A percentile compares a stretch with the other conserved stretches of the same genome.
Evolutionary conservation across 2,113 vertebrate genomes (phyloP).

Genomic region (Amia ocellicauda): DNA sequence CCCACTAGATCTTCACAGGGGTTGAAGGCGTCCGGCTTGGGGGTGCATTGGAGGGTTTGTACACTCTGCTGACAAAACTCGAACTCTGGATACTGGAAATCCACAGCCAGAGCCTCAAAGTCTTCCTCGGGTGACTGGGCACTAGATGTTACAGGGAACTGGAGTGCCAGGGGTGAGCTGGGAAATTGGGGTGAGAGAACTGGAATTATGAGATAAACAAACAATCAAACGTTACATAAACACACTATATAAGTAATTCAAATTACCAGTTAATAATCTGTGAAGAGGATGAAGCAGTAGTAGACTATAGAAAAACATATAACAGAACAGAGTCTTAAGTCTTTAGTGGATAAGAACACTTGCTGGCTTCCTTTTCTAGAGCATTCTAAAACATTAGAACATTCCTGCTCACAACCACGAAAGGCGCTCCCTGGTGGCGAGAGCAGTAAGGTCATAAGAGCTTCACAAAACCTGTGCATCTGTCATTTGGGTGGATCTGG

Average conservation of each 20-base stretch:
- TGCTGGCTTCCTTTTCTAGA: too few species aligned
- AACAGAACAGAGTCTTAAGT: too few species aligned
- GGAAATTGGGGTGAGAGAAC: background rate
- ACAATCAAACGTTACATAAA: too few species aligned
- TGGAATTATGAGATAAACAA: slow-evolving; percentile 6
- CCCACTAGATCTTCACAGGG: slow-evolving; percentile 79
- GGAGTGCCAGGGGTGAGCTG: slow-evolving; percentile 5
- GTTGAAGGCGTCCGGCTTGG: slow-evolving; percentile 74
- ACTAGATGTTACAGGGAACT: slow-evolving; percentile 8
- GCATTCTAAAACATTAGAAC: too few species aligned
- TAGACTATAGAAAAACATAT: too few species aligned
- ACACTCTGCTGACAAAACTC: slow-evolving; percentile 53
- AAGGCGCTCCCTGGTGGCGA: slow-evolving; percentile 33
- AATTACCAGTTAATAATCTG: too few species aligned
- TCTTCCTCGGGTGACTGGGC: slow-evolving; percentile 17
- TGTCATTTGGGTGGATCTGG: too few species aligned
- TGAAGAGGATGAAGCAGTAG: too few species aligned
- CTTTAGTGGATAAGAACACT: too few species aligned
- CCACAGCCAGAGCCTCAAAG: slow-evolving; percentile 28
- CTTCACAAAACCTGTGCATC: too few species aligned
- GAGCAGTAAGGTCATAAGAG: too few species aligned
- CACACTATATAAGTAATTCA: too few species aligned
- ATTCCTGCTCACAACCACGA: slow-evolving; percentile 33
- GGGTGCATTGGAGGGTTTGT: slow-evolving; percentile 58
- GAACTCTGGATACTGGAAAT: slow-evolving; percentile 51